Percentiles rank a stretch among this genome's conserved stretches.
Evolutionary conservation across 2,888 invertebrate species (phyloP).

Genomic region (Smittia aterrima): DNA sequence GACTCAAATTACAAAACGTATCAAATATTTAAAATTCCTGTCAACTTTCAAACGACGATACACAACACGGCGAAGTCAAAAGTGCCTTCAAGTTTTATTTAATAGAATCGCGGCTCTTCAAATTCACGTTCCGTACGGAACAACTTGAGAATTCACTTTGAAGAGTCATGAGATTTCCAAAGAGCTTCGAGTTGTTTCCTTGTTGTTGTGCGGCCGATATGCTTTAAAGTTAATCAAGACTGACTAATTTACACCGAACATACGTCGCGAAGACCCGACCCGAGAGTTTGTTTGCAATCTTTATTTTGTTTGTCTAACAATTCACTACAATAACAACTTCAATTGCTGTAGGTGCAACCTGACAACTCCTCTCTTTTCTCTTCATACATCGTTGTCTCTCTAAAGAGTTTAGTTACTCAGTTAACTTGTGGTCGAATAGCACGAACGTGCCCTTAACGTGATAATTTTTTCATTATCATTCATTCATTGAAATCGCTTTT

Average conservation of each 20-base stretch:
- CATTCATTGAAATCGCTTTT: conserved; percentile 12
- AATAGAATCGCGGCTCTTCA: neutral
- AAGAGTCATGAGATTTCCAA: neutral
- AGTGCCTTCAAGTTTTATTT: neutral
- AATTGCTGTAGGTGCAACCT: neutral
- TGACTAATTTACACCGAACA: neutral
- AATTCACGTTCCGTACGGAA: neutral
- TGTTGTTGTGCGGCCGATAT: neutral
- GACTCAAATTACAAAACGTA: neutral
- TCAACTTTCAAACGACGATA: neutral
- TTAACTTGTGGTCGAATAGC: neutral
- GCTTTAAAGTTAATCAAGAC: neutral
- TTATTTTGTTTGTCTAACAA: neutral
- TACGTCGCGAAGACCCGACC: neutral
- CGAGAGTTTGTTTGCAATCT: neutral
- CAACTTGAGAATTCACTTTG: neutral
- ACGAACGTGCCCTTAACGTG: neutral
- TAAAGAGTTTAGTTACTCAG: neutral
- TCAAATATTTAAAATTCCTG: neutral
- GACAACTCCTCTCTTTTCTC: neutral
- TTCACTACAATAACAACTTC: neutral
- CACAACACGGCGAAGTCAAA: neutral
- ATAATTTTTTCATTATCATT: conserved; percentile 31
- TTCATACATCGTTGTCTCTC: neutral
- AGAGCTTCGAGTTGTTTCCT: neutral